Conservation (phyloP, 2,797 vertebrate genomes). For the Odontamblyopus rebecca region DNA sequence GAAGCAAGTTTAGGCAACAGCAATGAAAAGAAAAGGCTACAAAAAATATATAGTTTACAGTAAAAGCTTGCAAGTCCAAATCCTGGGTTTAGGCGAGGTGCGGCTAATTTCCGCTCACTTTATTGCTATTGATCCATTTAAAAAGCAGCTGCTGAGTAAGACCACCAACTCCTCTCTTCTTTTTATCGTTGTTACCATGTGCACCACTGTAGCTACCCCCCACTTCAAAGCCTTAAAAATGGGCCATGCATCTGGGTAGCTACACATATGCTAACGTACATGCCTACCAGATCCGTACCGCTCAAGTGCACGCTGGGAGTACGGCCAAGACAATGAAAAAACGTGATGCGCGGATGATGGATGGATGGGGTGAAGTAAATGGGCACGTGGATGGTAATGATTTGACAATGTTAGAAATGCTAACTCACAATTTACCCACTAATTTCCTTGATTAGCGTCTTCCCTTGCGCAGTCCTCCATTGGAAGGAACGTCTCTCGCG, state of each 20-base stretch:
- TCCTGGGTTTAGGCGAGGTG: constrained; percentile 5
- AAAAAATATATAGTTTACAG: background rate
- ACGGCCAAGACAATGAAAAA: constrained; percentile 34
- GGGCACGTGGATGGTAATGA: background rate
- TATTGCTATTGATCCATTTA: constrained; percentile 45
- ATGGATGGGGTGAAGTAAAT: background rate
- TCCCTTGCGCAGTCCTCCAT: constrained; percentile 24
- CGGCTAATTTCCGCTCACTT: constrained; percentile 24
- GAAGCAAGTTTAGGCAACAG: background rate
- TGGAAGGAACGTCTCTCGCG: constrained; percentile 37
- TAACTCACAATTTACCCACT: constrained; percentile 34
- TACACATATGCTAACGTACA: constrained; percentile 16
- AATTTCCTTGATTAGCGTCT: constrained; percentile 28
- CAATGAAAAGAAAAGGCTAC: background rate
- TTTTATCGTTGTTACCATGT: constrained; percentile 27
- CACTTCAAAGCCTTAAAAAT: constrained; percentile 32
- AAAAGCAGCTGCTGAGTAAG: constrained; percentile 43
- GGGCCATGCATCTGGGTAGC: constrained; percentile 10
- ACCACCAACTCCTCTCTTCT: constrained; percentile 19
- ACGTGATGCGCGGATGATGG: constrained; percentile 18
- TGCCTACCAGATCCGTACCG: constrained; percentile 13
- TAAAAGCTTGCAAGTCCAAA: background rate
- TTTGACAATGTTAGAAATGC: background rate
- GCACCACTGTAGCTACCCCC: constrained; percentile 16
- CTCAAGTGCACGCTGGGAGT: constrained; percentile 14